Evolutionary conservation across 2,113 vertebrate genomes (phyloP).

Genomic region (Gopherus evgoodei): DNA sequence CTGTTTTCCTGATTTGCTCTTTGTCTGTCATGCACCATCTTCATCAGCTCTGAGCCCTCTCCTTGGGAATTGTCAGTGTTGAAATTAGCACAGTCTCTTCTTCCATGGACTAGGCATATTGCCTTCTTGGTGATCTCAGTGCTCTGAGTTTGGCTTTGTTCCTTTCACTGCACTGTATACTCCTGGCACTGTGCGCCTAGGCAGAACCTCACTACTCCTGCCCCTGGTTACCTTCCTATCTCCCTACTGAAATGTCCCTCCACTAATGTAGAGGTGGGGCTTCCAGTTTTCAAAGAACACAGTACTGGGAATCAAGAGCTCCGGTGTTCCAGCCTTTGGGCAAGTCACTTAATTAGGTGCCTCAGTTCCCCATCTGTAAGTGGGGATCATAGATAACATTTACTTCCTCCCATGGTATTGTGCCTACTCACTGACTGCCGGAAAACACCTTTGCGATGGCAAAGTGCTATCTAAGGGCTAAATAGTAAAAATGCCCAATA

Average conservation of each 20-base stretch:
- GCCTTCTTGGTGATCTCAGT: not conserved
- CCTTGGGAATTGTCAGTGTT: not conserved
- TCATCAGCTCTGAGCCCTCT: not conserved
- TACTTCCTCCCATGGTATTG: not conserved
- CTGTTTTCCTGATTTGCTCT: not conserved
- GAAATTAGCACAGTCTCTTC: not conserved
- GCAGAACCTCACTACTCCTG: not conserved
- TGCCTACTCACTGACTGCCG: not conserved
- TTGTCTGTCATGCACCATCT: not conserved
- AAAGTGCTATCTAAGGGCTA: not conserved
- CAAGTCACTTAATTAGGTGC: not conserved
- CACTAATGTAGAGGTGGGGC: not conserved
- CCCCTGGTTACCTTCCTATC: not conserved
- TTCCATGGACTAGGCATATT: not conserved
- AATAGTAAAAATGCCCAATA: slow-evolving; percentile 26
- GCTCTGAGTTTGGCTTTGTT: not conserved
- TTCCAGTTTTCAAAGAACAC: not conserved
- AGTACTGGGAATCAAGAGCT: too few relatives aligned
- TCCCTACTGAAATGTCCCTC: not conserved
- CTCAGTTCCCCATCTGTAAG: not conserved
- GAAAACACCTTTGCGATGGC: not conserved
- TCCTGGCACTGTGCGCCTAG: not conserved
- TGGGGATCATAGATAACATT: not conserved
- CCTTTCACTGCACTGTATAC: not conserved
- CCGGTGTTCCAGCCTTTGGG: not conserved